A percentile compares a stretch with the other conserved stretches of the same genome.
These are phyloP conservation scores for Coregonus sp. DNA, from an alignment of 2,797 vertebrate genomes.

Conservation along the genomic window DNA sequence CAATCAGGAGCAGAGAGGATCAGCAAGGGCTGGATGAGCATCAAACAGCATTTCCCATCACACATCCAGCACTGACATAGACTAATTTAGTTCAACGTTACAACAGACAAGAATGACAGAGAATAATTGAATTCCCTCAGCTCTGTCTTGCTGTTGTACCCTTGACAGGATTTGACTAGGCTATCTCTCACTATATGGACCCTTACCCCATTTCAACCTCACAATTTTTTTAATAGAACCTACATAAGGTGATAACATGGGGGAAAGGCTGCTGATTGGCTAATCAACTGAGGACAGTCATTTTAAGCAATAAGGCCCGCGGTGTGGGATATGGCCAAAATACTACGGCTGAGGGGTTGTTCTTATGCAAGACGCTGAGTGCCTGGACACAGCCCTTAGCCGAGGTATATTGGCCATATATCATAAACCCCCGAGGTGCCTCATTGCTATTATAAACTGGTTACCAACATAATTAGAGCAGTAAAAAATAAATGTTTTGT, in stretches of 20 bases:
- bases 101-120: background rate
- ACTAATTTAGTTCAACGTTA: background rate
- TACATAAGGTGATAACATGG: background rate
- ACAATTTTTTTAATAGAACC: background rate
- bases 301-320: background rate
- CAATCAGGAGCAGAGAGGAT: constrained; percentile 40
- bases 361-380: too few species aligned
- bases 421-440: too few species aligned
- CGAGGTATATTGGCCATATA: too few species aligned
- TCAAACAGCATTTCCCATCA: constrained; percentile 48
- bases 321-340: too few species aligned
- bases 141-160: background rate
- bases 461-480: too few species aligned
- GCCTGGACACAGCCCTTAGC: too few species aligned
- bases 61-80: constrained; percentile 7
- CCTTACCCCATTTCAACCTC: background rate
- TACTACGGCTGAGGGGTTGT: too few species aligned
- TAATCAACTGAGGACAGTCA: constrained; percentile 3
- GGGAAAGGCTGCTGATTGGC: background rate
- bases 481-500: too few species aligned
- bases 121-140: background rate
- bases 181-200: background rate
- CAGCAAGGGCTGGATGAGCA: constrained; percentile 56
- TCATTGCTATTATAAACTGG: too few species aligned
- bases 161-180: background rate